Conservation (phyloP, 2,113 vertebrate species). For the Esox niger region DNA sequence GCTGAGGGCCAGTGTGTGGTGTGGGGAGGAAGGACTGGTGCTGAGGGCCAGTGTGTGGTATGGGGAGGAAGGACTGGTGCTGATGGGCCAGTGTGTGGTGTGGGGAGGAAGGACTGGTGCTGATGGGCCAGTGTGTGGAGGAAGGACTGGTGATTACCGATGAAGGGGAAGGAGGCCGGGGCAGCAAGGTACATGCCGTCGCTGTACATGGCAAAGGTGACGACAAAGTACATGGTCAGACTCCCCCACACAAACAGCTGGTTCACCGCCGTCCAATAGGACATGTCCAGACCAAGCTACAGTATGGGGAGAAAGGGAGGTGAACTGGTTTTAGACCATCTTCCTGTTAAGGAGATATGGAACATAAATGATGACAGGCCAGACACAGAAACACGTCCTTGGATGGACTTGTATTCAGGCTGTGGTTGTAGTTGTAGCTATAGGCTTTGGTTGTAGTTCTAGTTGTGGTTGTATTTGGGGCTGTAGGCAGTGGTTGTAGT, state of each 20-base stretch:
- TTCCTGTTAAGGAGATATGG: not conserved
- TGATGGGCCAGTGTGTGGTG: too few species aligned
- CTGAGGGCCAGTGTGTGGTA: too few species aligned
- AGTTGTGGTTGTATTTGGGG: too few species aligned
- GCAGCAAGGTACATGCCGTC: conserved; percentile 79
- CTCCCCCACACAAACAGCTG: conserved; percentile 91
- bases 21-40: too few species aligned
- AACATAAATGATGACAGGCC: not conserved
- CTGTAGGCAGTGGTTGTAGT: too few species aligned
- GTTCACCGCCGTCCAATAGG: conserved; percentile 92
- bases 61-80: too few species aligned
- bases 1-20: too few species aligned
- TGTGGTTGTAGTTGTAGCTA: too few species aligned
- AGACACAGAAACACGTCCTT: not conserved
- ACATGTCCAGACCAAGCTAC: conserved; percentile 86
- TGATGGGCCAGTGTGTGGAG: too few species aligned
- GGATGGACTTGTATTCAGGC: not conserved
- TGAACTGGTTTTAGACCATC: not conserved
- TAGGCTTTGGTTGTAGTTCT: too few species aligned
- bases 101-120: too few species aligned
- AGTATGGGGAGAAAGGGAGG: not conserved
- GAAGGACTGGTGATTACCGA: conserved; percentile 76
- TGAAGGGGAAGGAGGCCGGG: conserved; percentile 82
- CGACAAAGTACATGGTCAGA: conserved; percentile 86
- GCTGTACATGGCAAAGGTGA: conserved; percentile 90